Conservation (phyloP, 2,888 invertebrate genomes). For the Agrilus biguttatus region DNA sequence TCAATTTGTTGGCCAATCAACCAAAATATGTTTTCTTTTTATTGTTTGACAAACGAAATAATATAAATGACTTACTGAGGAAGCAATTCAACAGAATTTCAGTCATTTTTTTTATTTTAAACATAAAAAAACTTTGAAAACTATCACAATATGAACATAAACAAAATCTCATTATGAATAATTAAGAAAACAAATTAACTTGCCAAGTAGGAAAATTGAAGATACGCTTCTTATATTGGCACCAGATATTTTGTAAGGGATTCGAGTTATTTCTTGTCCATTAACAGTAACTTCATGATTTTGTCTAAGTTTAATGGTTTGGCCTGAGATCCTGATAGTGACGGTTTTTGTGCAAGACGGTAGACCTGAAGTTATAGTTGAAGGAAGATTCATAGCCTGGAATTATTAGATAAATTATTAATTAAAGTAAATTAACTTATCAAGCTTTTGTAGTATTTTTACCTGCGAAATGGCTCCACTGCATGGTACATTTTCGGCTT, state of each 20-base stretch:
- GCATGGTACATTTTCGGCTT: conserved; percentile 72
- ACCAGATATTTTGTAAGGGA: conserved; percentile 48
- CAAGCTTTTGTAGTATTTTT: conserved; percentile 4
- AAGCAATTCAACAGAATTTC: no score
- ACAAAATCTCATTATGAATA: no score
- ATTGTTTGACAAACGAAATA: no score
- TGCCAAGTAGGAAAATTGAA: conserved; percentile 57
- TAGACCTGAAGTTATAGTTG: conserved; percentile 35
- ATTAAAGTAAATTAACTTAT: background rate
- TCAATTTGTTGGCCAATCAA: no score
- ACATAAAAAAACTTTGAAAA: no score
- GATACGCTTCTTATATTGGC: conserved; percentile 60
- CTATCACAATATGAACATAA: no score
- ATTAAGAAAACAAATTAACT: conserved; percentile 5
- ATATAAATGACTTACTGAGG: no score
- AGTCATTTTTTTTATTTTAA: no score
- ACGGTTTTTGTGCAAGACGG: conserved; percentile 77
- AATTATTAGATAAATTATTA: conserved; percentile 2
- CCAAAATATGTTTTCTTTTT: no score
- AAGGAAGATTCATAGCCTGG: conserved; percentile 49
- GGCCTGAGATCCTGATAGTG: conserved; percentile 38
- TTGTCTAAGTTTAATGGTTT: conserved; percentile 58
- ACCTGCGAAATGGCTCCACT: conserved; percentile 65
- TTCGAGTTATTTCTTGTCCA: conserved; percentile 47
- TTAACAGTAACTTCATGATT: conserved; percentile 54